phyloP scores from a whole-genome alignment of 2,888 invertebrate species.

The Chromoteleia sp. region DNA sequence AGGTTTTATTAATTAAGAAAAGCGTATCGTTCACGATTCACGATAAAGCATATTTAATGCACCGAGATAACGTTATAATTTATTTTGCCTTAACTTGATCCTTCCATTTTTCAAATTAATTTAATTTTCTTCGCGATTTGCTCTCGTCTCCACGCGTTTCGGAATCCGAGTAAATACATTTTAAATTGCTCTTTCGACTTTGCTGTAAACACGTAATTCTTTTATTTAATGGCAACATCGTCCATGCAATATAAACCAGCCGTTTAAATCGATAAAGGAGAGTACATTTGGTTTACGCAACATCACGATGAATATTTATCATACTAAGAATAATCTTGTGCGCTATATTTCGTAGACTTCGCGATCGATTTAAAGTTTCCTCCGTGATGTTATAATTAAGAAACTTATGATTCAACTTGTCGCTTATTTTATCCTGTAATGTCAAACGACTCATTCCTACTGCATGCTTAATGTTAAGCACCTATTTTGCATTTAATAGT shows the following conservation, averaged over 20 bases:
- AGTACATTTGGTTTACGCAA: too few relatives aligned
- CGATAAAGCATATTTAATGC: constrained; percentile 8
- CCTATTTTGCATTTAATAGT: constrained; percentile 12
- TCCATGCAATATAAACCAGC: too few relatives aligned
- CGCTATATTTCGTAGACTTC: background rate
- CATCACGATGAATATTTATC: too few relatives aligned
- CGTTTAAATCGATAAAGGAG: too few relatives aligned
- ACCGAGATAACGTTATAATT: constrained; percentile 16
- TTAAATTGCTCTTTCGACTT: constrained; percentile 19
- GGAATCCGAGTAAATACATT: background rate
- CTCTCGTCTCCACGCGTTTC: constrained; percentile 18
- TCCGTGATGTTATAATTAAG: constrained; percentile 34
- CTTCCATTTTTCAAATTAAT: constrained; percentile 26
- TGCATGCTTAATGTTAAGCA: constrained; percentile 30
- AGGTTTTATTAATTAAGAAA: constrained; percentile 35
- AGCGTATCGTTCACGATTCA: constrained; percentile 10
- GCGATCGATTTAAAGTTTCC: background rate
- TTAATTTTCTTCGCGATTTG: constrained; percentile 25
- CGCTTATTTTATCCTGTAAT: constrained; percentile 12
- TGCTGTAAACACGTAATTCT: background rate
- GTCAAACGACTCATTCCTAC: constrained; percentile 12
- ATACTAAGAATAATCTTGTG: background rate
- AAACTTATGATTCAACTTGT: constrained; percentile 11
- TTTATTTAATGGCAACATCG: too few relatives aligned
- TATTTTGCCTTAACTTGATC: constrained; percentile 19